Base-by-base conservation (phyloP, 2,797 vertebrate species). In the Anomalospiza imberbis region DNA sequence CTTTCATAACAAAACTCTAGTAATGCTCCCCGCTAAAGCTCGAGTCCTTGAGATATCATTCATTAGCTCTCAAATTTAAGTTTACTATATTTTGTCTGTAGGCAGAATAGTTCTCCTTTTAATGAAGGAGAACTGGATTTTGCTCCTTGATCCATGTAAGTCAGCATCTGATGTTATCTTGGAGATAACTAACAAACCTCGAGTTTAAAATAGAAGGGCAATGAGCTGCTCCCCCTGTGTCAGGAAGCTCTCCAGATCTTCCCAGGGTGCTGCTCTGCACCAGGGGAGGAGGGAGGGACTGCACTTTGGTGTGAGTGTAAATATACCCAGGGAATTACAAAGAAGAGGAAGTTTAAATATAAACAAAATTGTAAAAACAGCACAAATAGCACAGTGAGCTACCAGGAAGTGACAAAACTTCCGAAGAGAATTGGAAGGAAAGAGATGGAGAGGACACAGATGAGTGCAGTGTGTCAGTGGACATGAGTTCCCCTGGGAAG, bases 271-370 rank as follows among this genome's bases (percentile, higher is more conserved):
- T 79, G 82, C 57, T 68, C 55, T 89, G 71, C 29, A 58, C 63
- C 83, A 74, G 7, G n/a, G 31, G 50, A 48, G 48, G 25, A 71
- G 31, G 48, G 57, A 42, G 75, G 85, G 74, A 18, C 50, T 89
- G 7, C 28, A 50, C 28, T 58, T 62, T 28, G 0, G 68, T 96
- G 93, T 84, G 91, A 96, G 94, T 71, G 47, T 95, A 96, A 93
- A 96, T 96, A 95, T 40, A 31, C 26, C n/a, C 88, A 74, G 74
- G 75, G 65, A 87, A 55, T 74, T 91, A 40, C 21, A 93, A 88
- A 85, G 91, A 86, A 88, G 63, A 94, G 91, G 95, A 97, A 94
- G 72, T 90, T 93, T 74, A 68, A 94, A 94, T 85, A 63, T 91
- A 96, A 96, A 93, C 86, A 95, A 82, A 68, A 85, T 51, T 67